A percentile compares a stretch with the other conserved stretches of the same genome.
Conservation (phyloP, 1,140 invertebrate species). For the Dendrolimus kikuchii region DNA sequence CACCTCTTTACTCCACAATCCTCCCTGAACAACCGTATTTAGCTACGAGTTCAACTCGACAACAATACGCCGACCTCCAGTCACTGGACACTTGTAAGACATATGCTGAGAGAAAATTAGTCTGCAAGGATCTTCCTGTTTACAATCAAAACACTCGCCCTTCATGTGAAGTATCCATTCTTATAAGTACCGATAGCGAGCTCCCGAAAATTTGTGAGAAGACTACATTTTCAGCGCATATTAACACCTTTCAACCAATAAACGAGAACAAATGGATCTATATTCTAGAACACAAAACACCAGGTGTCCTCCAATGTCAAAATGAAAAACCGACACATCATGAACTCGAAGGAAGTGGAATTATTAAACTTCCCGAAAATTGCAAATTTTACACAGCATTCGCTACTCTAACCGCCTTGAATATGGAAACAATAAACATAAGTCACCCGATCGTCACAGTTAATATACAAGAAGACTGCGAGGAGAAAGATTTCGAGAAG, state of each 20-base stretch:
- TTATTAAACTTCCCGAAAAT: constrained; percentile 12
- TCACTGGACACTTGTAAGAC: constrained; percentile 20
- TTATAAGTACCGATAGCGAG: constrained; percentile 9
- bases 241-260: too few relatives aligned
- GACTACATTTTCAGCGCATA: too few relatives aligned
- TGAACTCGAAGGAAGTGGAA: constrained; percentile 17
- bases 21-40: constrained; percentile 27
- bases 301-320: constrained; percentile 16
- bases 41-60: constrained; percentile 18
- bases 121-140: constrained; percentile 20
- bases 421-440: too few relatives aligned
- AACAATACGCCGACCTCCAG: constrained; percentile 23
- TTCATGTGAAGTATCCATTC: constrained; percentile 20
- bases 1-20: constrained; percentile 20
- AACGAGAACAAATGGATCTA: constrained; percentile 26
- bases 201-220: constrained; percentile 2
- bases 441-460: too few relatives aligned
- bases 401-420: constrained; percentile 13
- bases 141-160: constrained; percentile 18
- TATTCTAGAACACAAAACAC: constrained; percentile 14
- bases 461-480: too few relatives aligned
- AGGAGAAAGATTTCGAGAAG: too few relatives aligned
- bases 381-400: constrained; percentile 20
- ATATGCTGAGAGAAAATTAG: constrained; percentile 10
- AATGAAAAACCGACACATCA: constrained; percentile 17